phyloP scores from a whole-genome alignment of 2,797 vertebrate species.

The Helostoma temminkii region DNA sequence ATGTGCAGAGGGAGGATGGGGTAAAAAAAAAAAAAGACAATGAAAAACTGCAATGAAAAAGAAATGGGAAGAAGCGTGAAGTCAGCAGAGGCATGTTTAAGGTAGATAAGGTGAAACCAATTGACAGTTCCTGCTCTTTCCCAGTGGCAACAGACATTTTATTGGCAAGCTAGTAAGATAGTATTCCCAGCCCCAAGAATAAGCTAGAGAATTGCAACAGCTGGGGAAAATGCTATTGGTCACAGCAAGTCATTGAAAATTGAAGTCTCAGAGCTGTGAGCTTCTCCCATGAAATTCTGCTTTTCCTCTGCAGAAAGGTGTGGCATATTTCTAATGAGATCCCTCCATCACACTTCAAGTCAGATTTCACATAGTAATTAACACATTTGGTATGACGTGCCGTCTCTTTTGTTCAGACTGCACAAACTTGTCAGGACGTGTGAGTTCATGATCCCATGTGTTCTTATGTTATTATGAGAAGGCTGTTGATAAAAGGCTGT shows the following conservation, averaged over 20 bases:
- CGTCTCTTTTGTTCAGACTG: conserved; percentile 27
- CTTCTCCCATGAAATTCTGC: conserved; percentile 71
- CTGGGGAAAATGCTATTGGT: conserved; percentile 82
- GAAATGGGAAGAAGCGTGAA: conserved; percentile 63
- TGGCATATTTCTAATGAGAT: conserved; percentile 70
- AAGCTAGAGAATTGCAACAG: conserved; percentile 79
- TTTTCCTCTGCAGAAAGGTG: conserved; percentile 66
- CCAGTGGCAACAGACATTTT: conserved; percentile 78
- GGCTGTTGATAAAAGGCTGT: neutral
- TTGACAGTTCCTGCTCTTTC: conserved; percentile 76
- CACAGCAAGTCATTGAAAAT: conserved; percentile 79
- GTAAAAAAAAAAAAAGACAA: conserved; percentile 52
- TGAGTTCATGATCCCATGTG: neutral
- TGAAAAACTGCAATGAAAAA: conserved; percentile 62
- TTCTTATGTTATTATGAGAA: conserved; percentile 2
- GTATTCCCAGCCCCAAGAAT: conserved; percentile 71
- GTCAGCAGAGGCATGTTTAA: conserved; percentile 82
- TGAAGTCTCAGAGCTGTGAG: conserved; percentile 65
- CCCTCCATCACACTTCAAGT: conserved; percentile 46
- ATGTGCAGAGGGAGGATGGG: conserved; percentile 32
- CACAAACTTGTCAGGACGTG: conserved; percentile 39
- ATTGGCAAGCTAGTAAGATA: conserved; percentile 80
- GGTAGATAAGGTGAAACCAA: conserved; percentile 84
- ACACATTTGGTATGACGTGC: conserved; percentile 44
- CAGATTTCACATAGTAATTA: conserved; percentile 70